These are phyloP conservation scores for Myathropa florea DNA, from an alignment of 2,888 invertebrate species.

Conservation along the genomic window DNA sequence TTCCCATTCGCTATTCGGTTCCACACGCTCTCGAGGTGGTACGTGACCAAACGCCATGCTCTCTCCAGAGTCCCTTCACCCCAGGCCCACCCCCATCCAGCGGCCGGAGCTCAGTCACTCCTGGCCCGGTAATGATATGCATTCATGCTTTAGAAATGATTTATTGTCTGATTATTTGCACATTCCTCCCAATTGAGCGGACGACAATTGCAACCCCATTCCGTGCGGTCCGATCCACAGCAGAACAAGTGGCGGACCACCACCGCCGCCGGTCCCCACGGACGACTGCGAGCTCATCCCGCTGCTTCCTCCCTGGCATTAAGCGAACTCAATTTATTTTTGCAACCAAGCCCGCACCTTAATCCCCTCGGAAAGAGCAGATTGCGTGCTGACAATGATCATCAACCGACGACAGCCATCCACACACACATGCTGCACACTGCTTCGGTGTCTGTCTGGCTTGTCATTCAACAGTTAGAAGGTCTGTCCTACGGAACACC, in stretches of 20 bases:
- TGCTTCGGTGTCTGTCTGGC: background rate
- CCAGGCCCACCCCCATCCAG: slow-evolving; percentile 14
- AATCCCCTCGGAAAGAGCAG: background rate
- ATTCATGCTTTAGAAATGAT: slow-evolving; percentile 57
- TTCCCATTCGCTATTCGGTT: background rate
- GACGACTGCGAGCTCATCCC: slow-evolving; percentile 5
- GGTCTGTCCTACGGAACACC: slow-evolving; percentile 22
- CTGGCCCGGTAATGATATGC: slow-evolving; percentile 38
- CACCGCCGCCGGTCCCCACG: background rate
- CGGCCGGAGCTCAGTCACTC: background rate
- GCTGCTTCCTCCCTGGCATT: slow-evolving; percentile 42
- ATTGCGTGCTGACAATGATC: slow-evolving; percentile 38
- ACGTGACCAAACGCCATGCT: slow-evolving; percentile 71
- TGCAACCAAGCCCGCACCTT: slow-evolving; percentile 10
- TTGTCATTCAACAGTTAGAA: slow-evolving; percentile 47
- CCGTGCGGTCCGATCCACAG: slow-evolving; percentile 14
- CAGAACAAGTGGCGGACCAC: slow-evolving; percentile 8
- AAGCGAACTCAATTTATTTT: slow-evolving; percentile 62
- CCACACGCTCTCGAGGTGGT: slow-evolving; percentile 38
- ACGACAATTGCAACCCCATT: slow-evolving; percentile 69
- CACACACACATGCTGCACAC: slow-evolving; percentile 13
- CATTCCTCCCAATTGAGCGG: slow-evolving; percentile 65
- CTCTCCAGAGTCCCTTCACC: slow-evolving; percentile 18
- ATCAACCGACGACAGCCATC: background rate
- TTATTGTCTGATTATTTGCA: slow-evolving; percentile 66